Evolutionary conservation across 2,888 invertebrate species (phyloP).

Genomic region (Auanema freiburgensis): DNA sequence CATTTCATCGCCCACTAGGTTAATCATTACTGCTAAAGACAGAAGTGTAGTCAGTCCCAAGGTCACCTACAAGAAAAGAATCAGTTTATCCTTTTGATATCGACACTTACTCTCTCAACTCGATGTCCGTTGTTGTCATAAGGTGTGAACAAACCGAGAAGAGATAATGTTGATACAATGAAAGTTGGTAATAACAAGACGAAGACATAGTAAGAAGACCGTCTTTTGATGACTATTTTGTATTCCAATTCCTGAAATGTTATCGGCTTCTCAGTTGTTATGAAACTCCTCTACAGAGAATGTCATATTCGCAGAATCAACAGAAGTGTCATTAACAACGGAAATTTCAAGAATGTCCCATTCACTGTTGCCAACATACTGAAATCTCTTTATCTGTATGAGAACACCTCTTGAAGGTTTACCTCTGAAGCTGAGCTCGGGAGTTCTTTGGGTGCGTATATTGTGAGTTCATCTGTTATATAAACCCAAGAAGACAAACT

Average conservation of each 20-base stretch:
- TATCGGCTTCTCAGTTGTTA: background rate
- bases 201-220: conserved; percentile 15
- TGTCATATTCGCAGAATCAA: too few relatives aligned
- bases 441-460: conserved; percentile 11
- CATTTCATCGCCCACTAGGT: conserved; percentile 22
- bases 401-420: background rate
- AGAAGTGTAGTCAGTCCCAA: conserved; percentile 21
- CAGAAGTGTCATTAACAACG: background rate
- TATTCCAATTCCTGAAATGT: conserved; percentile 17
- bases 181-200: conserved; percentile 21
- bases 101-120: conserved; percentile 10
- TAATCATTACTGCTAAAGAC: conserved; percentile 20
- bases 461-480: conserved; percentile 4
- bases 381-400: background rate
- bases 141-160: conserved; percentile 19
- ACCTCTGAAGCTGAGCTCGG: conserved; percentile 9
- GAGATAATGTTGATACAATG: conserved; percentile 16
- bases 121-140: conserved; percentile 21
- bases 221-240: conserved; percentile 9
- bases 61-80: conserved; percentile 7
- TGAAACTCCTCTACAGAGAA: conserved; percentile 3
- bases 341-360: conserved; percentile 11
- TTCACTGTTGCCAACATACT: conserved; percentile 22
- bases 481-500: conserved; percentile 21
- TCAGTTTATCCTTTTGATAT: background rate